Conservation (phyloP, 2,797 vertebrate genomes). For the Carcharodon carcharias region DNA sequence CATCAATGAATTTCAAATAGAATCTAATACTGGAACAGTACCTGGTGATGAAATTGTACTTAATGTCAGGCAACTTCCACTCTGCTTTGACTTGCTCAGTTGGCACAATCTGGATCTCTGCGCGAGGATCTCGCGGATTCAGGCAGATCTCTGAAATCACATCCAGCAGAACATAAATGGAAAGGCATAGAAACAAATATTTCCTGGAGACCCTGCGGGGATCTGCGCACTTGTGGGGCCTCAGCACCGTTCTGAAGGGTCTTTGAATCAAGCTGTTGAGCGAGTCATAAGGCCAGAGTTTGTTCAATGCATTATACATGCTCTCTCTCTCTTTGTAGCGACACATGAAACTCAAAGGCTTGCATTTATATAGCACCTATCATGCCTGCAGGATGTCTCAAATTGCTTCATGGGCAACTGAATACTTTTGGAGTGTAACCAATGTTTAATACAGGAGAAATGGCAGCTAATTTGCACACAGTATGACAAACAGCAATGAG, state of each 20-base stretch:
- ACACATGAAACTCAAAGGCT: background rate
- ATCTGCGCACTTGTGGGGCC: too few species aligned
- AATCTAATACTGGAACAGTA: slow-evolving; percentile 46
- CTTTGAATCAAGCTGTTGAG: background rate
- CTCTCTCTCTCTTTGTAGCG: background rate
- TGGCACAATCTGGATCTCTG: slow-evolving; percentile 71
- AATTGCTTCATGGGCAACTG: background rate
- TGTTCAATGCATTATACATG: background rate
- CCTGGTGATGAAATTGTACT: slow-evolving; percentile 72
- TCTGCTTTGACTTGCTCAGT: slow-evolving; percentile 70
- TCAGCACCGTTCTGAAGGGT: too few species aligned
- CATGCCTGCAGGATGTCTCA: background rate
- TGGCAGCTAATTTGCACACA: background rate
- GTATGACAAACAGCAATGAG: background rate
- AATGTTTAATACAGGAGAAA: background rate
- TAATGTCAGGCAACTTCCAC: slow-evolving; percentile 76
- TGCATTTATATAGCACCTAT: background rate
- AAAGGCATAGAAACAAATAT: too few species aligned
- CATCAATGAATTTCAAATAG: background rate
- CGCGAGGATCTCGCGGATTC: slow-evolving; percentile 67
- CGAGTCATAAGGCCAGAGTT: too few species aligned
- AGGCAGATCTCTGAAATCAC: slow-evolving; percentile 72
- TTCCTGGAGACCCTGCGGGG: background rate
- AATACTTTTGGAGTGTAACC: background rate
- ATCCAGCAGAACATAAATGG: background rate